Percentiles rank a stretch among this genome's conserved stretches.
phyloP scores from a whole-genome alignment of 2,797 vertebrate genomes.

The Halcyon chelicuti region DNA sequence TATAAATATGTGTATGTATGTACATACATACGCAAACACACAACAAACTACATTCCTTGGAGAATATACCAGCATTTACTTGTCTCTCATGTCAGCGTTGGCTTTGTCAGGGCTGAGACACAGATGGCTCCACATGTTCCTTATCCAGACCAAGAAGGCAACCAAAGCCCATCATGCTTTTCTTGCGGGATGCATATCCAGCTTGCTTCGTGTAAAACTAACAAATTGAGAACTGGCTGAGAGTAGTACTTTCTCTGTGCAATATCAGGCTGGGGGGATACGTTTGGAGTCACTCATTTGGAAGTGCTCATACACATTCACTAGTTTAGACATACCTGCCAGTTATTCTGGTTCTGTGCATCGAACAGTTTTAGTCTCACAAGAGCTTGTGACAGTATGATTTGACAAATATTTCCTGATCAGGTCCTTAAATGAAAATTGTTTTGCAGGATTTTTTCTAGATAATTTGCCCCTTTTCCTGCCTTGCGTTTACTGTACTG shows the following conservation, averaged over 20 bases:
- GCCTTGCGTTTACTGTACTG: not conserved
- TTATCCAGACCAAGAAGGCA: not conserved
- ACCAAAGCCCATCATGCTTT: fast-evolving
- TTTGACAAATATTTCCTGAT: not conserved
- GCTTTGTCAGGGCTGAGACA: not conserved
- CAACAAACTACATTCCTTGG: not conserved
- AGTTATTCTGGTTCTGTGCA: not conserved
- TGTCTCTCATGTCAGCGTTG: not conserved
- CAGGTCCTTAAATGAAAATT: not conserved
- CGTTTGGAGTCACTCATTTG: not conserved
- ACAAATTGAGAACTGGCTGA: fast-evolving
- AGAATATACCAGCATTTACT: not conserved
- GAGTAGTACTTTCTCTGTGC: not conserved
- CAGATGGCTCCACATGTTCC: not conserved
- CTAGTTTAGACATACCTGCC: not conserved
- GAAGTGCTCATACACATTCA: not conserved
- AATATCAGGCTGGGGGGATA: fast-evolving
- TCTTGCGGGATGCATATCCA: not conserved
- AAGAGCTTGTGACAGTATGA: not conserved
- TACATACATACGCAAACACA: not conserved
- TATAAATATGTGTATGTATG: not conserved
- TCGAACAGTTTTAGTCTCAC: not conserved
- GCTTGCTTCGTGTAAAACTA: not conserved
- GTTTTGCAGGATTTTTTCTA: not conserved
- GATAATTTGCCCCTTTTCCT: not conserved